Evolutionary conservation across 2,113 vertebrate species (phyloP), one percentile per base, ranked within the genome.

Genomic region (Cairina moschata): DNA sequence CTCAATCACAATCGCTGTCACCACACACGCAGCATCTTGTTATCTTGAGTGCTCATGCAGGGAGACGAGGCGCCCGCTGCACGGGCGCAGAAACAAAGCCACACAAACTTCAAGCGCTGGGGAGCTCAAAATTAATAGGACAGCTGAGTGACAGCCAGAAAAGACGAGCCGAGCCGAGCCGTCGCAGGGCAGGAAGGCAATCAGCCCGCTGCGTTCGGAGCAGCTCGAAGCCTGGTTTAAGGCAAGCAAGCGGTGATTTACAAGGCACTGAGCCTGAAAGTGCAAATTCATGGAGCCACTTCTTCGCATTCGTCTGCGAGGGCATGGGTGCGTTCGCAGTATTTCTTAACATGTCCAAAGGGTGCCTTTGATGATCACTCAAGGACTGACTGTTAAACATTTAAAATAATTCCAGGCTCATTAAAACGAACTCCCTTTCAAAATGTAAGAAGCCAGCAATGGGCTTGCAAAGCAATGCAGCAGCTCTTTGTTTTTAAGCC

Each of bases 301-400:
- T 91, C 90, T 95, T 90, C 87, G 82, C 90, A 79, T 92, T 91
- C 73, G 88, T 92, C 91, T 93, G 82, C 44, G 88, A 83, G 76
- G 88, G 73, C 78, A 89, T 4, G 8, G 96, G 86, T 76, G 71
- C 56, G 89, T 81, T 96, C 96, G 94, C 93, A 88, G 4, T 93
- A 92, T 92, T 96, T 97, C 94, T 59, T 82, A 95, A 96, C 65
- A 28, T 13, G 89, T 95, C 78, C 83, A 73, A 90, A 95, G 66
- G 84, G 74, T 97, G 92, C 93, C 86, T 96, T 95, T 91, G 91
- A 90, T 96, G 95, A 96, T 96, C 84, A 82, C 74, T 97, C 97
- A 93, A 93, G 66, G 87, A 94, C 7, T 94, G 95, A 94, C 97
- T 95, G 78, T 92, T 93, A 95, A 96, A 97, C 88, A 89, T 96